Evolutionary conservation across 2,888 invertebrate species (phyloP).

Genomic region (Drosophila lacicola): DNA sequence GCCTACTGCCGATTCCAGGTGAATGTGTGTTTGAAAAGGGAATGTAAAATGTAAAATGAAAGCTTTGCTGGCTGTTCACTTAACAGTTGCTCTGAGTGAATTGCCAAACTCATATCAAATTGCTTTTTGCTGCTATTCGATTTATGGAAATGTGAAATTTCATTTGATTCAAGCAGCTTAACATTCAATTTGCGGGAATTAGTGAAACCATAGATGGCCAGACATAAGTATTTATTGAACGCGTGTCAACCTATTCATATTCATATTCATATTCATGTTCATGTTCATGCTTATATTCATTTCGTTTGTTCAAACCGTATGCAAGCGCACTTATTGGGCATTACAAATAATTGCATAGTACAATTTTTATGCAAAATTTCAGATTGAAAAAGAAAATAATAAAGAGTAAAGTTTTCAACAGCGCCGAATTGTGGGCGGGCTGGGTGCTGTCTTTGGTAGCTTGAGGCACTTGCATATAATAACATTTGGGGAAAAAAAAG

Average conservation of each 20-base stretch:
- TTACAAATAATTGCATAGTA: conserved; percentile 21
- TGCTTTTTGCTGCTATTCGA: too few relatives aligned
- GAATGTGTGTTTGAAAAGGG: too few relatives aligned
- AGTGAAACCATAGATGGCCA: not conserved
- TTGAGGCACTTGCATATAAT: conserved; percentile 44
- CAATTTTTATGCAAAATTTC: not conserved
- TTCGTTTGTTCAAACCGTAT: conserved; percentile 8
- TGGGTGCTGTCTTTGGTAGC: not conserved
- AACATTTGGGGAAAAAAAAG: conserved; percentile 37
- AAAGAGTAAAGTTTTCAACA: not conserved
- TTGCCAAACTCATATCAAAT: too few relatives aligned
- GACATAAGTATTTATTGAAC: not conserved
- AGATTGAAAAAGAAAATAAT: not conserved
- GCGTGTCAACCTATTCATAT: not conserved
- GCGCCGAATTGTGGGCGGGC: not conserved
- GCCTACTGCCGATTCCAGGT: too few relatives aligned
- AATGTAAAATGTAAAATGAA: too few relatives aligned
- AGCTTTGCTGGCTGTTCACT: too few relatives aligned
- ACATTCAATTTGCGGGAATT: not conserved
- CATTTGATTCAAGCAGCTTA: not conserved
- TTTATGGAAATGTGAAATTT: not conserved
- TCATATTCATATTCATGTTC: not conserved
- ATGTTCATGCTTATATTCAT: not conserved
- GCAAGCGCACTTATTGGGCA: conserved; percentile 9
- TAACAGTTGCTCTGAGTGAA: too few relatives aligned